phyloP scores from a whole-genome alignment of 2,888 invertebrate genomes.

The Erynnis tages region DNA sequence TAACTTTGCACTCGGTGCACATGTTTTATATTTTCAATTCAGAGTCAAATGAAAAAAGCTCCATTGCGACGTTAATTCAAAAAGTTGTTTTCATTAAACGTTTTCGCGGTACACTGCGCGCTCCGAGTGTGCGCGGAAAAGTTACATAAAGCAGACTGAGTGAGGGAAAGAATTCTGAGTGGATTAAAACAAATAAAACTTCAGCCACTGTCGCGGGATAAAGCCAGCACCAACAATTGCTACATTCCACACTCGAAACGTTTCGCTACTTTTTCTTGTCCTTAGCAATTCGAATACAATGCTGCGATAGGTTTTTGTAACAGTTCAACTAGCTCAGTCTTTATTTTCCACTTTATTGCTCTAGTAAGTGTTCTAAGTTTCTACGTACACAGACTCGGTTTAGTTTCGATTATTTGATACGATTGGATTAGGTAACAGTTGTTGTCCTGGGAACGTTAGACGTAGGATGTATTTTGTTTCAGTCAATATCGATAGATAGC shows the following conservation, averaged over 20 bases:
- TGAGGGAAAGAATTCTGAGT: constrained; percentile 71
- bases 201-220: constrained; percentile 56
- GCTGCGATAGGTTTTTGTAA: neutral
- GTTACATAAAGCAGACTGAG: constrained; percentile 62
- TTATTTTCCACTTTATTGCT: too few relatives aligned
- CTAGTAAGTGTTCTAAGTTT: too few relatives aligned
- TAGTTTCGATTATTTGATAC: too few relatives aligned
- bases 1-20: constrained; percentile 58
- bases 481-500: too few relatives aligned
- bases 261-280: constrained; percentile 38
- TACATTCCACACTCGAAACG: constrained; percentile 63
- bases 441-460: too few relatives aligned
- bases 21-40: constrained; percentile 65
- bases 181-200: constrained; percentile 65
- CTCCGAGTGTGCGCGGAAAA: constrained; percentile 52
- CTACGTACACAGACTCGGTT: too few relatives aligned
- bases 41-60: constrained; percentile 60
- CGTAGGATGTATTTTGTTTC: too few relatives aligned
- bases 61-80: constrained; percentile 74
- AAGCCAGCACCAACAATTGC: constrained; percentile 68
- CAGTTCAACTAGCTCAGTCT: too few relatives aligned
- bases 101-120: constrained; percentile 58
- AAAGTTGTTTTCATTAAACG: constrained; percentile 76
- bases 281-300: neutral
- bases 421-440: too few relatives aligned